Percentiles rank a stretch among this genome's conserved stretches.
phyloP scores from a whole-genome alignment of 2,888 invertebrate genomes.

The Drosophila dives region DNA sequence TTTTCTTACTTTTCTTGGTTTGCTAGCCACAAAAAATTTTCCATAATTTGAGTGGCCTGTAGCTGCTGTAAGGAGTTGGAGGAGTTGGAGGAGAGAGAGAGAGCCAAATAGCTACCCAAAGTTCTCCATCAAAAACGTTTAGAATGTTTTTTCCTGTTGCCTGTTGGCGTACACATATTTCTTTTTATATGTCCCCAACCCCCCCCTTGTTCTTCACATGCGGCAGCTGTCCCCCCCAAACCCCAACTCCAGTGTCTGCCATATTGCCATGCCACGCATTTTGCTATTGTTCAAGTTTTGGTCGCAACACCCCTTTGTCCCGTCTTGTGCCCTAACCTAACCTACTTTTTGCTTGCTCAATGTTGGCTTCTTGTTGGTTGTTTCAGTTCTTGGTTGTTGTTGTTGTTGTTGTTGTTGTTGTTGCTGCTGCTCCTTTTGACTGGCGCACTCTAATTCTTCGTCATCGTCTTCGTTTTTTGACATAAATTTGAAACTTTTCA shows the following conservation, averaged over 20 bases:
- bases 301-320: slow-evolving; percentile 9
- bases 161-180: slow-evolving; percentile 60
- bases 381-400: slow-evolving; percentile 39
- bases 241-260: slow-evolving; percentile 27
- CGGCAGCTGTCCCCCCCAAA: slow-evolving; percentile 38
- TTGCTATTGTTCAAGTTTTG: slow-evolving; percentile 74
- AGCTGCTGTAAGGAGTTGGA: slow-evolving; percentile 55
- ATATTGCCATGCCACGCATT: slow-evolving; percentile 58
- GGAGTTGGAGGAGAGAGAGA: slow-evolving; percentile 45
- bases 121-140: slow-evolving; percentile 73
- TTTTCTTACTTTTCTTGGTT: background rate
- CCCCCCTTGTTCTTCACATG: slow-evolving; percentile 2
- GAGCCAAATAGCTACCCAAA: slow-evolving; percentile 61
- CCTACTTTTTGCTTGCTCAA: slow-evolving; percentile 73
- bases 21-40: slow-evolving; percentile 49
- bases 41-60: slow-evolving; percentile 60
- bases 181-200: slow-evolving; percentile 44
- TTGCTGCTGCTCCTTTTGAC: slow-evolving; percentile 27
- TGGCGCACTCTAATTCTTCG: slow-evolving; percentile 41
- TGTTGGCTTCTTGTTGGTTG: slow-evolving; percentile 67
- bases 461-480: slow-evolving; percentile 55
- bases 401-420: background rate
- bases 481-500: slow-evolving; percentile 80
- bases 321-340: slow-evolving; percentile 57
- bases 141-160: slow-evolving; percentile 72